A percentile compares a stretch with the other conserved stretches of the same genome.
phyloP scores from a whole-genome alignment of 2,797 vertebrate species.

The Emydoidea blandingii region DNA sequence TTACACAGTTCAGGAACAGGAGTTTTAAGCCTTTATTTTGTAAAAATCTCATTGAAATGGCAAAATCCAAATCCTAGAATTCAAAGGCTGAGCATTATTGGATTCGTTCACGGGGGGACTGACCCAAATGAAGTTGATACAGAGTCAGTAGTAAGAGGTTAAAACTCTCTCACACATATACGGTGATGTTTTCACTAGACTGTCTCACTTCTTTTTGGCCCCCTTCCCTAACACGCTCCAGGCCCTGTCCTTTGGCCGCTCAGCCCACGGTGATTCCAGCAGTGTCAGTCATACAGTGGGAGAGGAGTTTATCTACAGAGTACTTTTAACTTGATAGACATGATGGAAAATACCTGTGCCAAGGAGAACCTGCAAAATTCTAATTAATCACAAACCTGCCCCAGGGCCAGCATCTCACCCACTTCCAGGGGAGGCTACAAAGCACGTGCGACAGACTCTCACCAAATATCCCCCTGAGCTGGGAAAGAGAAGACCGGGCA shows the following conservation, averaged over 20 bases:
- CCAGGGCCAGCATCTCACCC: background rate
- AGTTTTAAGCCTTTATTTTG: no score
- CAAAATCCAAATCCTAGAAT: no score
- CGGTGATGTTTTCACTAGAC: background rate
- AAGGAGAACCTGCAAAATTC: fast-evolving
- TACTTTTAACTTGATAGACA: background rate
- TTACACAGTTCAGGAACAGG: no score
- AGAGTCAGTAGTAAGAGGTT: no score
- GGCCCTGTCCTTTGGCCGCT: background rate
- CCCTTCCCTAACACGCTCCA: background rate
- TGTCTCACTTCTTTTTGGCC: background rate
- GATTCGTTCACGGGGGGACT: no score
- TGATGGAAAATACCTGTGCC: background rate
- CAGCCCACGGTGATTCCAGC: background rate
- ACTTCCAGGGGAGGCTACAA: background rate
- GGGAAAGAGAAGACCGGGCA: background rate
- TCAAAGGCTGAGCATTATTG: no score
- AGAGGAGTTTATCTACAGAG: background rate
- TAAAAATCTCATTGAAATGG: no score
- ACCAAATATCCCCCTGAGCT: background rate
- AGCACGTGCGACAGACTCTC: fast-evolving
- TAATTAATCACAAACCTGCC: background rate
- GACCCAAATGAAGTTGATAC: no score
- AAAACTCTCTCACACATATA: no score
- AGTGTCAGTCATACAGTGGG: background rate